A percentile compares a stretch with the other conserved stretches of the same genome.
Evolutionary conservation across 1,140 invertebrate species (phyloP).

Genomic region (Diprion similis): DNA sequence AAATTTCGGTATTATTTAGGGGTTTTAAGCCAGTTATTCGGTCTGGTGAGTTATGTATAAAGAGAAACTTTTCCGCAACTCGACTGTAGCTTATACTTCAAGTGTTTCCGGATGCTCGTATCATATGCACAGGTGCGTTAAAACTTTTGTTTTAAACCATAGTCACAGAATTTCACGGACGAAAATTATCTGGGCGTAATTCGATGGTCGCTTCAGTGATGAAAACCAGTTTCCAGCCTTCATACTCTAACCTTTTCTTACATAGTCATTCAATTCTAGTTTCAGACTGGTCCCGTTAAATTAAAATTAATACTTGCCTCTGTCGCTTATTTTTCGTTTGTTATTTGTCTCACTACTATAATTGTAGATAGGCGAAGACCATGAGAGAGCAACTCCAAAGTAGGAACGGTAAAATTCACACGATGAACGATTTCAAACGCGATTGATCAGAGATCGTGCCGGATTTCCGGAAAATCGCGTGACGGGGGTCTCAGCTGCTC

Average conservation of each 20-base stretch:
- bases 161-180: not conserved
- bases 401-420: too few species aligned
- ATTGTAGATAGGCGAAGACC: not conserved
- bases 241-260: too few species aligned
- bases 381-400: not conserved
- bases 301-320: not conserved
- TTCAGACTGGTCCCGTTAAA: not conserved
- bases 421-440: slow-evolving; percentile 17
- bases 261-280: not conserved
- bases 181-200: not conserved
- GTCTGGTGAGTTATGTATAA: not conserved
- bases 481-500: too few species aligned
- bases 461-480: not conserved
- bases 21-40: not conserved
- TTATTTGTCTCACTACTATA: not conserved
- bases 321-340: not conserved
- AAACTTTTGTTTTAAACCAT: not conserved
- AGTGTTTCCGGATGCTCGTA: not conserved
- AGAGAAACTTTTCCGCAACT: not conserved
- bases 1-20: not conserved
- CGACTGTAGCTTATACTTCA: not conserved
- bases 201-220: not conserved
- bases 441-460: slow-evolving; percentile 1
- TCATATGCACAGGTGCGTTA: not conserved
- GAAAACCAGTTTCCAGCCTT: not conserved